Conservation (phyloP, 2,888 invertebrate genomes). For the Spatulosminthurus flaviceps region DNA sequence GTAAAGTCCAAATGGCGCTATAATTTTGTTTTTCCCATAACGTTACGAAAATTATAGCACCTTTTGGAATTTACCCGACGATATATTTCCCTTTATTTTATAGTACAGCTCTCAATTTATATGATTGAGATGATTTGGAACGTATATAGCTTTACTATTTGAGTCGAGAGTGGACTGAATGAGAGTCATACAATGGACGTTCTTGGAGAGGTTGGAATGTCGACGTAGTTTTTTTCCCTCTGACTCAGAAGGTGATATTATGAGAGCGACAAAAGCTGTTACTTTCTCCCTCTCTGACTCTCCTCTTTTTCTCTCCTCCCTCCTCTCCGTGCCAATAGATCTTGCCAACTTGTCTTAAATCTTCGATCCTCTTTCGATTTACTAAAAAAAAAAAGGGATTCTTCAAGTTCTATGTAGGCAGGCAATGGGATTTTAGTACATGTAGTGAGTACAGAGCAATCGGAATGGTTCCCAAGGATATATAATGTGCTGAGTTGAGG, state of each 20-base stretch:
- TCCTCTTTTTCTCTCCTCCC: too few relatives aligned
- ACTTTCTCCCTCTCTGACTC: neutral
- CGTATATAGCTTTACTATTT: too few relatives aligned
- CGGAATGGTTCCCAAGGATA: neutral
- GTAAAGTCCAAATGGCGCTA: too few relatives aligned
- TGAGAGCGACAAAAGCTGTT: constrained; percentile 11
- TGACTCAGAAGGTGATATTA: neutral
- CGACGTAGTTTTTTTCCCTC: too few relatives aligned
- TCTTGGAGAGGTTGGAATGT: too few relatives aligned
- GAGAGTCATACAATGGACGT: neutral
- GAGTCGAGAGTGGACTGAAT: neutral
- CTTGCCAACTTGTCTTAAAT: constrained; percentile 1
- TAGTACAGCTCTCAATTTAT: too few relatives aligned
- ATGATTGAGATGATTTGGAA: too few relatives aligned
- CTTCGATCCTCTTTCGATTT: neutral
- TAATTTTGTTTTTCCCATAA: too few relatives aligned
- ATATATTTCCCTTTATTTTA: too few relatives aligned
- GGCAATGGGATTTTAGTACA: neutral
- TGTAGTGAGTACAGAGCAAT: neutral
- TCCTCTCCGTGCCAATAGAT: neutral
- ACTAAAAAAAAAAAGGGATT: neutral
- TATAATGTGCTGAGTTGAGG: constrained; percentile 4
- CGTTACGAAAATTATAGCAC: too few relatives aligned
- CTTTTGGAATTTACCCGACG: too few relatives aligned
- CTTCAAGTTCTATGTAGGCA: neutral